These are phyloP conservation scores for Pedicia rivosa DNA, from an alignment of 2,888 invertebrate species.

Conservation along the genomic window DNA sequence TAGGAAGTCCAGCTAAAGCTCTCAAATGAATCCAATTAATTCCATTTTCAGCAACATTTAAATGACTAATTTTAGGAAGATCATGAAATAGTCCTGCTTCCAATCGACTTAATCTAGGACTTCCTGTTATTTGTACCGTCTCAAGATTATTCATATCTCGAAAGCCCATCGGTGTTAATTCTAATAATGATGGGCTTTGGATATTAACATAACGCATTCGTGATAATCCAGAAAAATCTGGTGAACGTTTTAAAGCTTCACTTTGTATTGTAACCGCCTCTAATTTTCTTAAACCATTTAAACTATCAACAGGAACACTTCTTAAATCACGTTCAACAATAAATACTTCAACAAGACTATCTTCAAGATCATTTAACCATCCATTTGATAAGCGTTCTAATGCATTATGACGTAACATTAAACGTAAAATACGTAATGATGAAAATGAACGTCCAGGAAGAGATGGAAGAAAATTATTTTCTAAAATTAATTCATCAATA, in stretches of 20 bases:
- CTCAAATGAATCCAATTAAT: constrained; percentile 64
- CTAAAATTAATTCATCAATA: constrained; percentile 73
- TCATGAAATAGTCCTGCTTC: constrained; percentile 59
- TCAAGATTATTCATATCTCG: constrained; percentile 55
- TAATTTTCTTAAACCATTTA: constrained; percentile 53
- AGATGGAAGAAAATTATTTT: constrained; percentile 73
- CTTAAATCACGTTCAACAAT: constrained; percentile 70
- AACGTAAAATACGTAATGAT: constrained; percentile 52
- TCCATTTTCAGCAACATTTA: constrained; percentile 64
- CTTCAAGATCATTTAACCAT: constrained; percentile 66
- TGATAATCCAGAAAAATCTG: constrained; percentile 51
- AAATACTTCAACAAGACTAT: constrained; percentile 62
- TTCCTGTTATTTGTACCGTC: constrained; percentile 56
- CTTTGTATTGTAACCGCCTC: constrained; percentile 75
- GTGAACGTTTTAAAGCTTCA: constrained; percentile 55
- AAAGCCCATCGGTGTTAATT: constrained; percentile 51
- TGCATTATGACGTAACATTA: constrained; percentile 73
- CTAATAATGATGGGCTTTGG: constrained; percentile 47
- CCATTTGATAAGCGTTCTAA: constrained; percentile 65
- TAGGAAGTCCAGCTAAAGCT: constrained; percentile 49
- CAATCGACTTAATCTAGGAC: constrained; percentile 45
- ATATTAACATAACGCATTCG: constrained; percentile 59
- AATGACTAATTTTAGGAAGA: constrained; percentile 45
- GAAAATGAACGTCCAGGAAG: constrained; percentile 70
- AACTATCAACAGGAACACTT: constrained; percentile 61